Conservation (phyloP, 1,140 invertebrate species). For the Neotoxoptera formosana region DNA sequence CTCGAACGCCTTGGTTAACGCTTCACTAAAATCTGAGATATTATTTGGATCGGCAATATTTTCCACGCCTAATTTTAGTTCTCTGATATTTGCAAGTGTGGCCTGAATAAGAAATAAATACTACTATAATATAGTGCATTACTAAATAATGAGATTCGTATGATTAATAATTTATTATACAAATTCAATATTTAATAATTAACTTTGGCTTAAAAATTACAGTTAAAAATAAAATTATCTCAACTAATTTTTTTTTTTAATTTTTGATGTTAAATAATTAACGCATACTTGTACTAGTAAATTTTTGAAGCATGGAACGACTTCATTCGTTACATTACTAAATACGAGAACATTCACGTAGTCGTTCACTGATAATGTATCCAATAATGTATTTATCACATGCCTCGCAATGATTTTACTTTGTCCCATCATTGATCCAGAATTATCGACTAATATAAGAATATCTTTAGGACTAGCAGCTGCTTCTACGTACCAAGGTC, state of each 20-base stretch:
- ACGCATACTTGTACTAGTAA: conserved; percentile 80
- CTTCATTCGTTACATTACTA: conserved; percentile 76
- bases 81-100: conserved; percentile 85
- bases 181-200: neutral
- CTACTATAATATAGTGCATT: too few species aligned
- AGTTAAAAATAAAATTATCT: neutral
- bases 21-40: conserved; percentile 94
- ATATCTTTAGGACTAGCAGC: conserved; percentile 95
- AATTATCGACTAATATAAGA: conserved; percentile 91
- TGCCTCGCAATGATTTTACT: conserved; percentile 92
- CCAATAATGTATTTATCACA: conserved; percentile 92
- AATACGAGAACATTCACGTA: conserved; percentile 96
- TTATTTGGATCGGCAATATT: conserved; percentile 78
- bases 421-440: conserved; percentile 96
- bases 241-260: neutral
- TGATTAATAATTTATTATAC: too few species aligned
- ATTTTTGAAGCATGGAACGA: conserved; percentile 88
- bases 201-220: neutral
- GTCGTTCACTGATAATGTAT: conserved; percentile 97
- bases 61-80: conserved; percentile 81
- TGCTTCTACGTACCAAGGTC: conserved; percentile 95
- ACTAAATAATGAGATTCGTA: too few species aligned
- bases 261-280: neutral
- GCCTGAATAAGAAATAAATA: conserved; percentile 70
- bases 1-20: conserved; percentile 89